Base-by-base conservation (phyloP, 2,113 vertebrate genomes). In the Pollachius pollachius region DNA sequence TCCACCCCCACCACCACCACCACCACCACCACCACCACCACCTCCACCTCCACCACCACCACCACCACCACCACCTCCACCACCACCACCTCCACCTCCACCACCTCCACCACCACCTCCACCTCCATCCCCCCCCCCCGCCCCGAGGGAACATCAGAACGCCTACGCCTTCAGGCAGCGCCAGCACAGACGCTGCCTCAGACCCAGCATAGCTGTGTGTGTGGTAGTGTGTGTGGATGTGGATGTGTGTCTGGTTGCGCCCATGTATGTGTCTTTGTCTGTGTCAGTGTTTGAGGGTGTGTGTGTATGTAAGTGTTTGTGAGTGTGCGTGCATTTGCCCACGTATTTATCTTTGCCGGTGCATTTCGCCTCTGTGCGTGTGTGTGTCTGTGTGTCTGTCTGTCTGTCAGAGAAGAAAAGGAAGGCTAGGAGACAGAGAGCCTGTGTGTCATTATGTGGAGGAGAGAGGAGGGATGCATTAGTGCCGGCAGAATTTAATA, bases 401-500 rank as follows among this genome's bases (percentile, higher is more conserved):
- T 48, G 52, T 27, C 15, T 63, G 66, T 54, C 19, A 52, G 27
- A 62, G 56, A 72, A 75, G 23, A 69, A 62, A 69, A 69, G 64
- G 16, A 21, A 25, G n/a, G 37, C 60, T n/a, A 59, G 19, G 25
- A 67, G 77, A 84, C 62, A 72, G 69, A 17, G 73, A 69, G 65
- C 8, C 23, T 58, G 62, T 57, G 57, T 62, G 30, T 69, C 60
- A 73, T 68, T 75, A 64, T 62, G 41, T 59, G 64, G 27, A 27
- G 27, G 27, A 27, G 27, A 27, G 27, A 74, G 65, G 58, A 76
- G 65, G 54, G 65, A 56, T 79, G 71, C 78, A 76, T 84, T 82
- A 85, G 68, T 70, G 72, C 67, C 3, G 34, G 37, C 56, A 69
- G 64, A 60, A 76, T 70, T 83, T 78, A 84, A 81, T 76, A 68